Base-by-base conservation (phyloP, 2,888 invertebrate species). In the Dynastes tityus region DNA sequence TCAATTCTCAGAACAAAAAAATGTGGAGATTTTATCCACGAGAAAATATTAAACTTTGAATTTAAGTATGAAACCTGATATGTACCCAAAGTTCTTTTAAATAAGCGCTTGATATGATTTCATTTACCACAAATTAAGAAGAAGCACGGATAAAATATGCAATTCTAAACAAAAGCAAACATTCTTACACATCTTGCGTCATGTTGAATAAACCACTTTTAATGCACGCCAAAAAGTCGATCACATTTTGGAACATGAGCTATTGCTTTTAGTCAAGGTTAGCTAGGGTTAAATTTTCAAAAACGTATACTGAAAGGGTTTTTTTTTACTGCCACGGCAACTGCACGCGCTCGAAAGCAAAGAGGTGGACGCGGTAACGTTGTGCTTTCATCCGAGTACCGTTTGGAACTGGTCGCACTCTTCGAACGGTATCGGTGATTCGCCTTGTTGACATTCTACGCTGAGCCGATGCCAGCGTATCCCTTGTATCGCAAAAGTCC, bases 241-340 rank as follows among this genome's bases (percentile, higher is more conserved):
- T 84, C 83, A 88, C 87, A 86, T 87, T 86, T 82, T 87, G 87
- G 85, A 87, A 88, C 88, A 87, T 87, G 81, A 81, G 83, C 79
- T 67, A 74, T 76, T 82, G 78, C 16, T 11, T 13, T n/a, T 8
- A 49, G 16, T n/a, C 49, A 1, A 29, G 32, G 3, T 4, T 4
- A 32, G 4, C 5, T 32, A 5, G 4, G 5, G 32, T 55, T 1
- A n/a, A n/a, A 22, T 13, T 55, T 63, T 32, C 63, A 1, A 29
- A 65, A 80, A 80, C 76, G 80, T 78, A 81, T 80, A 79, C 78
- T 71, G 27, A 63, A 9, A 63, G 11, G 2, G 13, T 11, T 13
- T 29, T 32, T 2, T 11, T 13, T 2, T 0, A 2, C 27, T n/a
- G 11, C 5, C 27, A 63, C 11, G 32, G 6, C 11, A 8, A 13